phyloP scores from a whole-genome alignment of 1,140 invertebrate species.

The Pomacea maculata region DNA sequence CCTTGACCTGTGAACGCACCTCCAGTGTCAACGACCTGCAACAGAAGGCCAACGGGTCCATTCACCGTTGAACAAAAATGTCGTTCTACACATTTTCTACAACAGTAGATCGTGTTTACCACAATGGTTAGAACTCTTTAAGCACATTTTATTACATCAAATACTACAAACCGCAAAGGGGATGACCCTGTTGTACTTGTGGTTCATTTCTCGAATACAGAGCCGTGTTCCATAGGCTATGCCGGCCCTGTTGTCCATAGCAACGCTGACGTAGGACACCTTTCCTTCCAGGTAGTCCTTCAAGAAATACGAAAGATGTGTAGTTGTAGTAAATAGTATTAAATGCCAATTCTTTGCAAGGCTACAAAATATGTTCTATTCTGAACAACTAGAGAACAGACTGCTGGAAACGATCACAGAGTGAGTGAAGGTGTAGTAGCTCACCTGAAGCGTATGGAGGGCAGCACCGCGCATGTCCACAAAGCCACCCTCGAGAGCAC shows the following conservation, averaged over 20 bases:
- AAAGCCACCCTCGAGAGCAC: conserved; percentile 43
- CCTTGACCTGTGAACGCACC: conserved; percentile 42
- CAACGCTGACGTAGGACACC: conserved; percentile 40
- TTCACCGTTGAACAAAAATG: no score
- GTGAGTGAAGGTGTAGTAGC: background rate
- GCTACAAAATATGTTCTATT: background rate
- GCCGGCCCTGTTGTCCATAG: conserved; percentile 46
- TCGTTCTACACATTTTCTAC: no score
- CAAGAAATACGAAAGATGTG: background rate
- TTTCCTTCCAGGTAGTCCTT: conserved; percentile 42
- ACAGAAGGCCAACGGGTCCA: no score
- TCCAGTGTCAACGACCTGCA: conserved; percentile 47
- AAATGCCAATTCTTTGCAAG: background rate
- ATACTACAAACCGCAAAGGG: conserved; percentile 36
- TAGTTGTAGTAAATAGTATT: no score
- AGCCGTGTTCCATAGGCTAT: conserved; percentile 40
- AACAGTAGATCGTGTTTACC: no score
- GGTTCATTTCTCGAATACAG: conserved; percentile 47
- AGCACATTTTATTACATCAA: background rate
- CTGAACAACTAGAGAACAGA: background rate
- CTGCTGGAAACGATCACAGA: background rate
- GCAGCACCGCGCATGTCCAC: conserved; percentile 36
- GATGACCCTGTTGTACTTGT: conserved; percentile 40
- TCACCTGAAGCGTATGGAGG: conserved; percentile 42
- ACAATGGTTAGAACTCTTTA: no score